Base-by-base conservation (phyloP, 2,113 vertebrate genomes). In the Rafetus swinhoei region DNA sequence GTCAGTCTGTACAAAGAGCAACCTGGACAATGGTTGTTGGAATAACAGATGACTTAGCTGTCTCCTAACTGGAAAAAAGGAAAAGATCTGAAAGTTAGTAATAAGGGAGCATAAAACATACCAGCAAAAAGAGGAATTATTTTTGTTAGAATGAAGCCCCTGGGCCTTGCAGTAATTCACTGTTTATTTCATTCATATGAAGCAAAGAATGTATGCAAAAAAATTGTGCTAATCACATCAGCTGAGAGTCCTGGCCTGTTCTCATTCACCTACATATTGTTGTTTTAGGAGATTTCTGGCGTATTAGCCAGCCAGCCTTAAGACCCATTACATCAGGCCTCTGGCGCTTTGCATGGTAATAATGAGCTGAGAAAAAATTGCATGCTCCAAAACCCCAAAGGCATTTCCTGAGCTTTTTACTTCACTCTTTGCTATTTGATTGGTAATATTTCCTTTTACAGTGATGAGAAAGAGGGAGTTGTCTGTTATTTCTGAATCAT, bases 401-500 rank as follows among this genome's bases (percentile, higher is more conserved):
- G 62, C 50, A 81, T 86, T 93, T 65, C 32, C 45, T 15, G 1
- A 81, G 27, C 4, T 25, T 32, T 72, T 87, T 35, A 16, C 15
- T 16, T 7, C 50, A 6, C 10, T 84, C 86, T 92, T 93, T 90
- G 59, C 24, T n/a, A 53, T 80, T 25, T 54, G 59, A 95, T 90
- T 85, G 72, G 14, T 59, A 88, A 77, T 39, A 6, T 81, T 94
- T 84, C 79, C 1, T 1, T 90, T 88, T 86, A 72, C 53, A 86
- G 79, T 55, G 57, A 59, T 18, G 89, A 86, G 81, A 19, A 90
- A 87, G 79, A 95, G 59, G 82, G 90, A 93, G 92, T 93, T 95
- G 82, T 65, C 87, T 59, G 82, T 53, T 89, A 93, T 81, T 93
- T 8, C 53, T 74, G 74, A 90, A 89, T 87, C 74, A 39, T 1